phyloP scores from a whole-genome alignment of 2,888 invertebrate genomes.

The Bellardia pandia region DNA sequence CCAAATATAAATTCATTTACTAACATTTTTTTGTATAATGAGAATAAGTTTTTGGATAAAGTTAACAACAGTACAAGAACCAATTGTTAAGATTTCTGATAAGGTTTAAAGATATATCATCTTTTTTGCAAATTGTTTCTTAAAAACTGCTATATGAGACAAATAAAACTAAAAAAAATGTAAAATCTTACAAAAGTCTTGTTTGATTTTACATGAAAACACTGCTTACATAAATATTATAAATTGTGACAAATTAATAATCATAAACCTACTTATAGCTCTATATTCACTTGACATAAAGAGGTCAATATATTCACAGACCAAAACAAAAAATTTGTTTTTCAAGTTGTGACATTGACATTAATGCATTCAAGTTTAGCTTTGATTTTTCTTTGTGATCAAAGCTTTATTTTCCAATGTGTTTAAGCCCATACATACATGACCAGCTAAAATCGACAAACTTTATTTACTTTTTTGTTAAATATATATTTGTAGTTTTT shows the following conservation, averaged over 20 bases:
- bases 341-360: conserved; percentile 47
- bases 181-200: too few relatives aligned
- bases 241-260: too few relatives aligned
- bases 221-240: too few relatives aligned
- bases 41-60: background rate
- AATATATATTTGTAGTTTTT: conserved; percentile 25
- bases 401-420: conserved; percentile 17
- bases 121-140: too few relatives aligned
- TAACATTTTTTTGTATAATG: conserved; percentile 10
- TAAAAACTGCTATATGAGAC: too few relatives aligned
- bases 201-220: too few relatives aligned
- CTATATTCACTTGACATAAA: background rate
- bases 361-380: conserved; percentile 53
- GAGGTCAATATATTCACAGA: too few relatives aligned
- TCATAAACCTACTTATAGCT: too few relatives aligned
- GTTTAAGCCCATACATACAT: conserved; percentile 15
- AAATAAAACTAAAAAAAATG: too few relatives aligned
- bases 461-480: conserved; percentile 19
- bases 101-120: too few relatives aligned
- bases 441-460: conserved; percentile 10
- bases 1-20: background rate
- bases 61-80: background rate
- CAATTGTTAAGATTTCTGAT: background rate
- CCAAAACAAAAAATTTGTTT: background rate
- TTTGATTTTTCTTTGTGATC: conserved; percentile 18